Evolutionary conservation across 2,888 invertebrate genomes (phyloP).

Genomic region (Allygus modestus): DNA sequence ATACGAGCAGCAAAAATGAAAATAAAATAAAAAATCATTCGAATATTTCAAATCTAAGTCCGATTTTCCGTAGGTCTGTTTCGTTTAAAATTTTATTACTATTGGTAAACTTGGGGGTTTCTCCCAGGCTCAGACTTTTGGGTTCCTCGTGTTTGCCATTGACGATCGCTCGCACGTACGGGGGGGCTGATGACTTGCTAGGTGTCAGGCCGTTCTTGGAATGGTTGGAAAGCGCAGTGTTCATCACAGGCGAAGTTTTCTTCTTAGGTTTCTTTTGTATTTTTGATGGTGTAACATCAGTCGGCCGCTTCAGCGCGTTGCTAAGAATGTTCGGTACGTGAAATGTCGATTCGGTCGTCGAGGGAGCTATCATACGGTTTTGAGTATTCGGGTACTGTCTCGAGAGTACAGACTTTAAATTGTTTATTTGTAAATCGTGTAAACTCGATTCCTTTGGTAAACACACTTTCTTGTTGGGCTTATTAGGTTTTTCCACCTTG

Average conservation of each 20-base stretch:
- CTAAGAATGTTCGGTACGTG: conserved; percentile 51
- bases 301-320: conserved; percentile 33
- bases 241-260: conserved; percentile 15
- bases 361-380: conserved; percentile 7
- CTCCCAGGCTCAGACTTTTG: conserved; percentile 37
- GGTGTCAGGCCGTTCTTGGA: conserved; percentile 47
- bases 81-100: conserved; percentile 34
- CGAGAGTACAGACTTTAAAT: conserved; percentile 50
- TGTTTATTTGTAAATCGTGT: conserved; percentile 43
- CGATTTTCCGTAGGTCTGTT: conserved; percentile 32
- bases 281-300: conserved; percentile 42
- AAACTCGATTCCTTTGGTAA: conserved; percentile 41
- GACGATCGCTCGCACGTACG: conserved; percentile 21
- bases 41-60: conserved; percentile 42
- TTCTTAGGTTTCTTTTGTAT: conserved; percentile 27
- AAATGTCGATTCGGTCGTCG: conserved; percentile 27
- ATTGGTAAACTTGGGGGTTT: conserved; percentile 40
- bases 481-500: conserved; percentile 46
- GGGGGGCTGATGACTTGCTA: background rate
- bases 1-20: conserved; percentile 14
- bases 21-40: conserved; percentile 49
- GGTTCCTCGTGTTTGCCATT: conserved; percentile 43
- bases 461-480: conserved; percentile 47
- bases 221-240: conserved; percentile 43
- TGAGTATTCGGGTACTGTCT: conserved; percentile 43